Percentiles rank a stretch among this genome's conserved stretches.
Evolutionary conservation across 1,140 invertebrate species (phyloP).

Genomic region (Drosophila funebris): DNA sequence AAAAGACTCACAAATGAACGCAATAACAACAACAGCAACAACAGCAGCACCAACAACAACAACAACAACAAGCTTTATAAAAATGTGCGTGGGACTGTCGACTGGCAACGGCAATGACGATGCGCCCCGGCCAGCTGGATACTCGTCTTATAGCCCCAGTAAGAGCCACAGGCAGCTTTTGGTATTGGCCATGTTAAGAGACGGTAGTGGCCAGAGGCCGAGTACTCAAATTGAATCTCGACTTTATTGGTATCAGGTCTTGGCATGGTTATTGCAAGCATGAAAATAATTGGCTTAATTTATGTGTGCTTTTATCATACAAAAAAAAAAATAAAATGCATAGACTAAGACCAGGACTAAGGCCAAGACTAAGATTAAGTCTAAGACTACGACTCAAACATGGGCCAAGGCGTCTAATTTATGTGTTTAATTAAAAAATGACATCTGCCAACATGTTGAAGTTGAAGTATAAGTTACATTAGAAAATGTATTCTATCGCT

Average conservation of each 20-base stretch:
- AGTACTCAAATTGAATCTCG: conserved; percentile 72
- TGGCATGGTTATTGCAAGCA: conserved; percentile 54
- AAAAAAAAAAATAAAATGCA: conserved; percentile 46
- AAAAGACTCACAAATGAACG: conserved; percentile 71
- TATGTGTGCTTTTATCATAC: conserved; percentile 51
- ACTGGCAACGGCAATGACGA: conserved; percentile 40
- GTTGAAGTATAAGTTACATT: conserved; percentile 3
- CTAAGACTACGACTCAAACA: neutral
- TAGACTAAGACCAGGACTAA: neutral
- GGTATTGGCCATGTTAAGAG: conserved; percentile 7
- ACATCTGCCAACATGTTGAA: conserved; percentile 3
- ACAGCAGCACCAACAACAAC: conserved; percentile 57
- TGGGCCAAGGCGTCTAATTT: neutral
- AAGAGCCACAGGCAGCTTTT: conserved; percentile 16
- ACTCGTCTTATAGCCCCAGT: conserved; percentile 4
- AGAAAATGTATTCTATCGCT: neutral
- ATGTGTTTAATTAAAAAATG: conserved; percentile 26
- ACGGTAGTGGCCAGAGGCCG: conserved; percentile 25
- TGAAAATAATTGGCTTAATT: conserved; percentile 76
- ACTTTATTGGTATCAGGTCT: conserved; percentile 67
- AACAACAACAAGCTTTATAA: conserved; percentile 47
- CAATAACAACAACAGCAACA: conserved; percentile 66
- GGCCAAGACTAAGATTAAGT: neutral
- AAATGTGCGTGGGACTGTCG: conserved; percentile 76
- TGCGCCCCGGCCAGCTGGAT: conserved; percentile 22